Base-by-base conservation (phyloP, 2,113 vertebrate species). In the Candoia aspera region DNA sequence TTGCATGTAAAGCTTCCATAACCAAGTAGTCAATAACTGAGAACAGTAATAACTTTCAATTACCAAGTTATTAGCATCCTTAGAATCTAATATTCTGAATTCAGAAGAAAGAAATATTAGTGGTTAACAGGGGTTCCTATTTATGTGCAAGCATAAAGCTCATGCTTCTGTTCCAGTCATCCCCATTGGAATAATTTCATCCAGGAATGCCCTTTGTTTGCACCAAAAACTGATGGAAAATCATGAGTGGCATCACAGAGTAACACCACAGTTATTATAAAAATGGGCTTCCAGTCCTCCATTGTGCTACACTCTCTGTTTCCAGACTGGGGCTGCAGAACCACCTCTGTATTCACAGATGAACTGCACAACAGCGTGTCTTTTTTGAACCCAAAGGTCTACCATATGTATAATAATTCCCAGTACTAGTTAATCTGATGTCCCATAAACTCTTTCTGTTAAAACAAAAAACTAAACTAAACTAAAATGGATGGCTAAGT, bases 81-180 rank as follows among this genome's bases (percentile, higher is more conserved):
- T 79, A 21, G 8, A 79, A 42, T 21, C 37, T 83, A 42, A 24
- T 79, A 15, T 90, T 0, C 0, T 86, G 54, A 62, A 92, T 88
- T 88, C 88, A 93, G 64, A 93, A 92, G 68, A 85, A 91, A 94
- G 68, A 26, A 91, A 29, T 89, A 10, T 88, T 92, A 94, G 24
- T 85, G 83, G 84, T 79, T 91, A 91, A 55, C 12, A 54, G 1
- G 59, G 2, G 84, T 83, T 83, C 29, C 29, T 88, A 62, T 21
- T 53, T 53, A 49, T 55, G 46, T 55, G 84, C 55, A 62, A 92
- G 23, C 64, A 79, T n/a, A 55, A 87, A 59, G 17, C 2, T 8
- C 54, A 53, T 87, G 29, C 26, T 79, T 57, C 23, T 73, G 8
- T 87, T 73, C 2, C 23, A 46, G 17, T 59, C 58, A 26, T 73